Base-by-base conservation (phyloP, 2,888 invertebrate genomes). In the Matsumyia berberina region DNA sequence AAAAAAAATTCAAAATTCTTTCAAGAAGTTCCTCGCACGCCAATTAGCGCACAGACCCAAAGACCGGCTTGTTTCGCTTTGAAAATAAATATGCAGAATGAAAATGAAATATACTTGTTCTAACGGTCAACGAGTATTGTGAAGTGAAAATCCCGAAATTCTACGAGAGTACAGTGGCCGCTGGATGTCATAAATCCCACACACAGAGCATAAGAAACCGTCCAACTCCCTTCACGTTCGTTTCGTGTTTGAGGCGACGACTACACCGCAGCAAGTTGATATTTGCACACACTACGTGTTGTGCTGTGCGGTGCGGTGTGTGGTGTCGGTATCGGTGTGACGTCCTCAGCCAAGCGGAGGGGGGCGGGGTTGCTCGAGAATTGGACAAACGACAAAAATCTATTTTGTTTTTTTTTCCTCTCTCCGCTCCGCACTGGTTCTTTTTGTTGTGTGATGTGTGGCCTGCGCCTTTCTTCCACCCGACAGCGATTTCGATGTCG, bases 181-280 rank as follows among this genome's bases (percentile, higher is more conserved):
- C 64, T 80, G 69, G 74, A 74, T 85, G 70, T 76, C 80, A 76
- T 80, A 85, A 80, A 80, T 70, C 58, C 69, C 80, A 51, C 70
- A 76, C 85, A 85, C 79, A 79, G 66, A 80, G 70, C 76, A 70
- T 85, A 80, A 80, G 80, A 80, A 85, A 80, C 77, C 85, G 85
- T 85, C 85, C 74, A 85, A 76, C 85, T 85, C 85, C 74, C 85
- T 85, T 80, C 80, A 80, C 80, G 85, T 85, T 85, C 80, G 80
- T 76, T 80, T 85, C 53, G 80, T 76, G 80, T 85, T 85, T 85
- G 85, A 85, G 74, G 85, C 85, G 69, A 85, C 74, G 64, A 69
- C 79, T 80, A 80, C 85, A 85, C 85, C 80, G 80, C 85, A 79
- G 69, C 77, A 49, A 60, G 70, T 80, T 85, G 74, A 80, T 85